These are phyloP conservation scores for Vanacampus margaritifer DNA, from an alignment of 2,113 vertebrate species.

Conservation along the genomic window DNA sequence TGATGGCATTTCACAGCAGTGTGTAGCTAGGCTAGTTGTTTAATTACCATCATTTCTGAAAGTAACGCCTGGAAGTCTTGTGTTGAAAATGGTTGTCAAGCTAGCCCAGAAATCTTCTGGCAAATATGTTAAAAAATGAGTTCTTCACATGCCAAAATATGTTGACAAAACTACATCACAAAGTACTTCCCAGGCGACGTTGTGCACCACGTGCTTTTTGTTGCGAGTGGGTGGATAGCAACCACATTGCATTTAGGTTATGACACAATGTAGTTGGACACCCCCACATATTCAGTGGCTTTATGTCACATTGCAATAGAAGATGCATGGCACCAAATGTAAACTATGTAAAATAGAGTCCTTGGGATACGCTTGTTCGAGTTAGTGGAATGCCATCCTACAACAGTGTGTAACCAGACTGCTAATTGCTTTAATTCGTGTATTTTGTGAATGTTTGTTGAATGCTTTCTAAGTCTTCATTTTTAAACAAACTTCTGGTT, in stretches of 20 bases:
- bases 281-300: not conserved
- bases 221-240: not conserved
- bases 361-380: not conserved
- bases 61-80: too few relatives aligned
- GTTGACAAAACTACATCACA: not conserved
- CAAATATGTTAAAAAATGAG: not conserved
- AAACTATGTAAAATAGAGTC: not conserved
- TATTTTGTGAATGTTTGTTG: not conserved
- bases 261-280: not conserved
- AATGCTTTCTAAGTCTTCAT: too few relatives aligned
- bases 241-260: not conserved
- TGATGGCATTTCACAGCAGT: too few relatives aligned
- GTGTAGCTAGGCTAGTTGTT: too few relatives aligned
- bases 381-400: not conserved
- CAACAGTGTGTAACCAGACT: not conserved
- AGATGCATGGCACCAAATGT: not conserved
- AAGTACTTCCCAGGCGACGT: not conserved
- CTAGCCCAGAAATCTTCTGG: not conserved
- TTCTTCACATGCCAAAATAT: not conserved
- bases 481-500: too few relatives aligned
- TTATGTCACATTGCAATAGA: not conserved
- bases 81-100: too few relatives aligned
- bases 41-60: too few relatives aligned
- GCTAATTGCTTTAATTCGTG: not conserved
- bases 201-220: not conserved